Evolutionary conservation across 2,888 invertebrate species (phyloP), one percentile per base, ranked within the genome.

Genomic region (Drosophila falleni): DNA sequence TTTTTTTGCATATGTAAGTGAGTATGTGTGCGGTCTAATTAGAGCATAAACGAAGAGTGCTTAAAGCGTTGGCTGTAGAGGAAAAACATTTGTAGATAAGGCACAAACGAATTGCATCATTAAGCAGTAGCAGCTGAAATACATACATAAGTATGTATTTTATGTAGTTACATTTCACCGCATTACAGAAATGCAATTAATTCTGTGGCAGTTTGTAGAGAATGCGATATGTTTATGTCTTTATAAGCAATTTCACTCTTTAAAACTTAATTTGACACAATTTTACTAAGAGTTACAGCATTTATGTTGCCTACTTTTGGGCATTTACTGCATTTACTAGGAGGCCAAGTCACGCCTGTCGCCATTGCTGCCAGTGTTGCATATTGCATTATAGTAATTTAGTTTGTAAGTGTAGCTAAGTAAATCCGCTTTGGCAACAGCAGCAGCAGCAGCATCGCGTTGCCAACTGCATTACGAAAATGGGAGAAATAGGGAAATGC

Each of bases 401-500:
- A 11, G 61, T 65, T 42, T 23, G 60, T 39, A 23, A 58, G 26
- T 54, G 44, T 44, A 55, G 60, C 63, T 51, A 55, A 42, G 64
- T 15, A 64, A 78, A 73, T 54, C 62, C 49, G 53, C 5, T 60
- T 77, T 77, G 78, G 78, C 74, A 77, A 49, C 42, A 31, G 26
- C 29, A 39, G 35, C 46, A n/a, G 55, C 51, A 13, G 35, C 46
- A n/a, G 55, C 51, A 13, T 26, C 33, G 61, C 55, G 61, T 59
- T 84, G 83, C 89, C 80, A 86, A 86, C 78, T 80, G 71, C 74
- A 82, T 82, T 80, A 88, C 46, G 71, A 16, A 67, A 67, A 67
- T 63, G 31, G 73, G 50, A 16, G 74, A 23, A 50, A 55, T 66
- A 49, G 60, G 79, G 73, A 83, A 86, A 74, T 71, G 72, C 72